These are phyloP conservation scores for Varroa destructor DNA, from an alignment of 1,140 invertebrate species.

Conservation along the genomic window DNA sequence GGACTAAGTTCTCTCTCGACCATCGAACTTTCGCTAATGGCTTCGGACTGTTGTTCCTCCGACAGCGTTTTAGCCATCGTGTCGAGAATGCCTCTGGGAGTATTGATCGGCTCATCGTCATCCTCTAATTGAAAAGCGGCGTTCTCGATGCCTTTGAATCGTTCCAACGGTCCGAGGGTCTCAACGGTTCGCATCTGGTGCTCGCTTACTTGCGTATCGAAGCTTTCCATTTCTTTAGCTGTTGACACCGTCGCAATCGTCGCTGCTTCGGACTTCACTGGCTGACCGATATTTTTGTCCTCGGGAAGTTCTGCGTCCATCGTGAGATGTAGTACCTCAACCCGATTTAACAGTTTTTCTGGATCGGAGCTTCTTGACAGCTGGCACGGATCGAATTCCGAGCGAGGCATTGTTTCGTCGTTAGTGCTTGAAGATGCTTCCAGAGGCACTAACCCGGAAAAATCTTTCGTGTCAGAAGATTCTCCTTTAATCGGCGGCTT, in stretches of 20 bases:
- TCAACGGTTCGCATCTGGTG: conserved; percentile 24
- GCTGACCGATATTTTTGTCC: neutral
- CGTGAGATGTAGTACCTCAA: neutral
- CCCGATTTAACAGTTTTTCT: neutral
- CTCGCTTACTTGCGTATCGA: neutral
- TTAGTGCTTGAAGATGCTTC: conserved; percentile 7
- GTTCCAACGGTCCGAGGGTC: neutral
- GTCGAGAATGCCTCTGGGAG: conserved; percentile 14
- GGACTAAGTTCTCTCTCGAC: conserved; percentile 28
- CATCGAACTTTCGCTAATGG: conserved; percentile 26
- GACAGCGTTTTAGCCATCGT: conserved; percentile 22
- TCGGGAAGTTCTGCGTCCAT: conserved; percentile 14
- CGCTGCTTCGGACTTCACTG: neutral
- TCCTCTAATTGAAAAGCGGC: neutral
- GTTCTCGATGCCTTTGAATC: neutral
- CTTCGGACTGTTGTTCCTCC: neutral
- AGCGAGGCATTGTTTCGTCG: conserved; percentile 6
- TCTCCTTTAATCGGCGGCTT: neutral
- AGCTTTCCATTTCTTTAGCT: neutral
- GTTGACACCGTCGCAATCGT: neutral
- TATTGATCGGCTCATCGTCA: conserved; percentile 1
- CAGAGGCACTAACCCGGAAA: neutral
- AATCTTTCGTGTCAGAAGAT: neutral
- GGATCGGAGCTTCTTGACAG: neutral
- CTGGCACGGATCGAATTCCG: neutral